Evolutionary conservation across 2,113 vertebrate species (phyloP).

Genomic region (Tiliqua scincoides): DNA sequence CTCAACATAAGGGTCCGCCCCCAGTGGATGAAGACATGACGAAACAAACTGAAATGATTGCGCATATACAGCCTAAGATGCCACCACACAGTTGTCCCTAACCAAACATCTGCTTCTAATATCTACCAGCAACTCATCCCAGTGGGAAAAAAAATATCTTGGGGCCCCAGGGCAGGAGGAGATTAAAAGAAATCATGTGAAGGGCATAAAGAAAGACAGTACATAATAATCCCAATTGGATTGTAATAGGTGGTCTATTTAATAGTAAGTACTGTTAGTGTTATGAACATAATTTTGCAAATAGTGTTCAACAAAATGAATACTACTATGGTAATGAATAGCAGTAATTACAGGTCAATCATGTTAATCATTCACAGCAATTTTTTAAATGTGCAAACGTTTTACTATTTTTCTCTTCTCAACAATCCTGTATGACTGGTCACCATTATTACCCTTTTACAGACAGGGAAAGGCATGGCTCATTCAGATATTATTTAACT

Average conservation of each 20-base stretch:
- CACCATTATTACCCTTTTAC: not conserved
- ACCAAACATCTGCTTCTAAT: not conserved
- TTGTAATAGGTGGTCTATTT: not conserved
- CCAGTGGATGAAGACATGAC: not conserved
- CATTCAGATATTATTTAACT: not conserved
- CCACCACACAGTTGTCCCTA: not conserved
- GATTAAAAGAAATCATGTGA: too few relatives aligned
- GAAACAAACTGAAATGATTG: not conserved
- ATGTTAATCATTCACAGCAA: not conserved
- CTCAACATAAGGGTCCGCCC: not conserved
- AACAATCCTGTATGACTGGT: not conserved
- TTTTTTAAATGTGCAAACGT: not conserved
- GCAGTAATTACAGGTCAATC: not conserved
- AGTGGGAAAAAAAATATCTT: too few relatives aligned
- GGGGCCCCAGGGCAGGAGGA: too few relatives aligned
- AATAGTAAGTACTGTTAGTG: not conserved
- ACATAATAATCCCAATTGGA: not conserved
- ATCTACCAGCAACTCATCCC: too few relatives aligned
- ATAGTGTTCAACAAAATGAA: not conserved
- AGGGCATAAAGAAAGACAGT: not conserved
- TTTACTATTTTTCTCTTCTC: not conserved
- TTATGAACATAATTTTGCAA: not conserved
- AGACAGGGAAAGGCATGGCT: not conserved
- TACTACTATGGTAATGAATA: not conserved
- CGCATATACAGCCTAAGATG: not conserved